Percentiles rank a stretch among this genome's conserved stretches.
phyloP scores from a whole-genome alignment of 1,140 invertebrate genomes.

The Plodia interpunctella region DNA sequence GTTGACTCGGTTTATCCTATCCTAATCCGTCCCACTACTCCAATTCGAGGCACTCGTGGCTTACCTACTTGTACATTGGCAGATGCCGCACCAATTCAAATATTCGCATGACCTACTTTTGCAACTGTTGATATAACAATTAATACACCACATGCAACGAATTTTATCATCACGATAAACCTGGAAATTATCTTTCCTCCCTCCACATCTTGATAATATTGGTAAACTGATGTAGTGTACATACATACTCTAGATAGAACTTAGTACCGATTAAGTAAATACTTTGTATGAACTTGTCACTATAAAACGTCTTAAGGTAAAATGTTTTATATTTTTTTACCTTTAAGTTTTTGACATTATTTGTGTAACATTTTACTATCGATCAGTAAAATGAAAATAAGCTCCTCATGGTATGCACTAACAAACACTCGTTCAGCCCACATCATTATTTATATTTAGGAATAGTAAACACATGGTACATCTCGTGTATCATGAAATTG shows the following conservation, averaged over 20 bases:
- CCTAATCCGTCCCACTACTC: constrained; percentile 75
- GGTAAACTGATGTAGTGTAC: too few species aligned
- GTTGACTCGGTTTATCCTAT: constrained; percentile 75
- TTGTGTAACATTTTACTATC: constrained; percentile 41
- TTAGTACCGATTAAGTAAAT: too few species aligned
- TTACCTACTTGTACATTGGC: background rate
- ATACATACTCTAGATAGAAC: too few species aligned
- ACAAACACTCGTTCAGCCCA: constrained; percentile 45
- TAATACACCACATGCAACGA: background rate
- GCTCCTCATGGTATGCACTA: constrained; percentile 47
- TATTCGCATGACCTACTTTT: constrained; percentile 37
- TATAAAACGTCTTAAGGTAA: too few species aligned
- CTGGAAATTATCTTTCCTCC: too few species aligned
- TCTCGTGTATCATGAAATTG: constrained; percentile 18
- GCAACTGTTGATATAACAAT: too few species aligned
- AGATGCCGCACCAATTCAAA: constrained; percentile 16
- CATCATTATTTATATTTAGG: constrained; percentile 41
- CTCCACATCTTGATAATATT: too few species aligned
- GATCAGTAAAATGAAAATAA: constrained; percentile 51
- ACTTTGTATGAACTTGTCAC: background rate
- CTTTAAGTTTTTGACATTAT: background rate
- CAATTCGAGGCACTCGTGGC: constrained; percentile 52
- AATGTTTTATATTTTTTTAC: too few species aligned
- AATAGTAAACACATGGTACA: constrained; percentile 17
- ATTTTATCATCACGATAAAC: too few species aligned